phyloP scores from a whole-genome alignment of 1,140 invertebrate genomes.

The Drosophila mojavensis region DNA sequence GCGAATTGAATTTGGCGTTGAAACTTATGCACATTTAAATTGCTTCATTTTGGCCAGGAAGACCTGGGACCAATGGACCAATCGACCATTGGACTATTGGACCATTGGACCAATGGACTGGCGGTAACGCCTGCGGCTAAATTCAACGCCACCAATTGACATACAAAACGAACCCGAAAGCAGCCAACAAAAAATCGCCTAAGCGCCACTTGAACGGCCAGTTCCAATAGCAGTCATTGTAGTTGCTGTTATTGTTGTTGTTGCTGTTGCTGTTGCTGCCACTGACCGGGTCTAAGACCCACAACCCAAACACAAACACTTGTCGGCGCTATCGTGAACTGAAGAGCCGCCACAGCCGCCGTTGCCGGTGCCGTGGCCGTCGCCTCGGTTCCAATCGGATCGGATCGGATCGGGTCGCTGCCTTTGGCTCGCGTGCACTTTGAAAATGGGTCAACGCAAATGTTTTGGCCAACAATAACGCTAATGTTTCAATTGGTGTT shows the following conservation, averaged over 20 bases:
- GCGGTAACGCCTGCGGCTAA: conserved; percentile 32
- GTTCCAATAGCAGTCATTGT: conserved; percentile 41
- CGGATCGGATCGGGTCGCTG: conserved; percentile 41
- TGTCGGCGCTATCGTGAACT: conserved; percentile 65
- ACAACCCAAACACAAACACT: conserved; percentile 62
- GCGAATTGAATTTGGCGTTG: conserved; percentile 60
- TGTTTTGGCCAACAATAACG: conserved; percentile 39
- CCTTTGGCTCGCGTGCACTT: conserved; percentile 68
- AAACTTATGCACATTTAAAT: conserved; percentile 76
- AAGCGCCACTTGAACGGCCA: conserved; percentile 78
- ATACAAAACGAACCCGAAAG: conserved; percentile 62
- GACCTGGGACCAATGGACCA: background rate
- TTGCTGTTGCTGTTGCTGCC: conserved; percentile 1
- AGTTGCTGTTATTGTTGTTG: conserved; percentile 28
- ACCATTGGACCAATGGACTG: background rate
- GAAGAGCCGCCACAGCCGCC: conserved; percentile 50
- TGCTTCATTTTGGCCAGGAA: conserved; percentile 66
- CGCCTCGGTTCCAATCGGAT: background rate
- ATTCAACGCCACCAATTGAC: conserved; percentile 69
- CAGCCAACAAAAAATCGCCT: conserved; percentile 68
- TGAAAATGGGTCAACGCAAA: conserved; percentile 68
- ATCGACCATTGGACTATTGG: background rate
- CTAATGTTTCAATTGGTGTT: conserved; percentile 64
- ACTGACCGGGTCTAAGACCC: conserved; percentile 33
- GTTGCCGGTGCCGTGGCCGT: conserved; percentile 24